Evolutionary conservation across 2,888 invertebrate genomes (phyloP).

Genomic region (Strigamia maritima): DNA sequence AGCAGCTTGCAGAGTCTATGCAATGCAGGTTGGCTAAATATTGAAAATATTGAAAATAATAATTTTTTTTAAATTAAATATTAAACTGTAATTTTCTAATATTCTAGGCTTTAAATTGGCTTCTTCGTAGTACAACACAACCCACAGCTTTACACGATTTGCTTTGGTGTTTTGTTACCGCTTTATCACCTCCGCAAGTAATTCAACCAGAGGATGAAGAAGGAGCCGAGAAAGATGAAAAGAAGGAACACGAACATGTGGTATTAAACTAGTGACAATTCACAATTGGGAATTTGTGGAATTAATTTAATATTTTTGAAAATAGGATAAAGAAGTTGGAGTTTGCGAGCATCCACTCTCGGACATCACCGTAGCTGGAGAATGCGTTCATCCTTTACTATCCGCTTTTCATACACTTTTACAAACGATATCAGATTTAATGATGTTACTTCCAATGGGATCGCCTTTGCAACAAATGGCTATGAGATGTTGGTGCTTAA

Average conservation of each 20-base stretch:
- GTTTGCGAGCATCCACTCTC: slow-evolving; percentile 73
- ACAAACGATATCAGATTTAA: slow-evolving; percentile 87
- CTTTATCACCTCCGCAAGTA: slow-evolving; percentile 62
- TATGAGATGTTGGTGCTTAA: slow-evolving; percentile 87
- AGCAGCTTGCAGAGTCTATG: slow-evolving; percentile 67
- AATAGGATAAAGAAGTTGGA: slow-evolving; percentile 44
- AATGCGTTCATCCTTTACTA: slow-evolving; percentile 57
- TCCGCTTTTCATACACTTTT: slow-evolving; percentile 78
- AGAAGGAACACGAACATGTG: slow-evolving; percentile 46
- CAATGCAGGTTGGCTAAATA: slow-evolving; percentile 65
- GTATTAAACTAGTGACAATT: not conserved
- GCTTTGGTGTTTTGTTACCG: slow-evolving; percentile 93
- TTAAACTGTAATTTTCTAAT: too few species aligned
- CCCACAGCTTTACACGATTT: slow-evolving; percentile 89
- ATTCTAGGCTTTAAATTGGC: slow-evolving; percentile 92
- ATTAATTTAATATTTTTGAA: not conserved
- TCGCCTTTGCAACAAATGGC: slow-evolving; percentile 87
- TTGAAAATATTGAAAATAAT: too few species aligned
- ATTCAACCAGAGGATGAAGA: slow-evolving; percentile 59
- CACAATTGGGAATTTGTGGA: not conserved
- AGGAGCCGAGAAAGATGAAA: slow-evolving; percentile 49
- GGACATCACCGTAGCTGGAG: slow-evolving; percentile 73
- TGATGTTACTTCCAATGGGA: slow-evolving; percentile 80
- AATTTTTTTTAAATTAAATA: too few species aligned
- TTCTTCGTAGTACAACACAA: slow-evolving; percentile 85